These are phyloP conservation scores for Panonychus citri DNA, from an alignment of 1,140 invertebrate genomes.

Conservation along the genomic window DNA sequence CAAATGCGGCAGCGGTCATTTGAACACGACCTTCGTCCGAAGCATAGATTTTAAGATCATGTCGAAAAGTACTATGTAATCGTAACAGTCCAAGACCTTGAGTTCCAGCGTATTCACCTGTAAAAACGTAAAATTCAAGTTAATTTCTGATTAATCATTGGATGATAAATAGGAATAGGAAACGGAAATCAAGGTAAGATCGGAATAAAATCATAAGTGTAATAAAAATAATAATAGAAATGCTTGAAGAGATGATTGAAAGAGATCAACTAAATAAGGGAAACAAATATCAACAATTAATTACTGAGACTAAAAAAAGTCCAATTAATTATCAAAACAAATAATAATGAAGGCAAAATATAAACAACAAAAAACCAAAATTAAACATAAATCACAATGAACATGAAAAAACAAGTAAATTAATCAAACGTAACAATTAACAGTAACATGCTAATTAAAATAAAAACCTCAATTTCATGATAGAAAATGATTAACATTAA, in stretches of 20 bases:
- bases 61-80: constrained; percentile 89
- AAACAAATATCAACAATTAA: too few species aligned
- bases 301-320: too few species aligned
- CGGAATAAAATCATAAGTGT: constrained; percentile 5
- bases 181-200: background rate
- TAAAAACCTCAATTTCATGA: too few species aligned
- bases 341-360: too few species aligned
- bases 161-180: constrained; percentile 1
- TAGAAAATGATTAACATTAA: too few species aligned
- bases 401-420: too few species aligned
- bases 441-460: too few species aligned
- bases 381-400: too few species aligned
- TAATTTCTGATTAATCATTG: background rate
- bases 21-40: constrained; percentile 79
- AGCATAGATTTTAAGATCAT: constrained; percentile 98
- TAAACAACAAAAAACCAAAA: too few species aligned
- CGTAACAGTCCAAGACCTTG: constrained; percentile 75
- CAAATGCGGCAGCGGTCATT: constrained; percentile 98
- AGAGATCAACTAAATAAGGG: background rate
- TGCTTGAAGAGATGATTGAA: too few species aligned
- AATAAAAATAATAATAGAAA: background rate
- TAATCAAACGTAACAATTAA: too few species aligned
- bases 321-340: too few species aligned
- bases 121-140: background rate
- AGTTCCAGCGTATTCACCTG: constrained; percentile 62